Evolutionary conservation across 2,888 invertebrate species (phyloP).

Genomic region (Pharmacophagus antenor): DNA sequence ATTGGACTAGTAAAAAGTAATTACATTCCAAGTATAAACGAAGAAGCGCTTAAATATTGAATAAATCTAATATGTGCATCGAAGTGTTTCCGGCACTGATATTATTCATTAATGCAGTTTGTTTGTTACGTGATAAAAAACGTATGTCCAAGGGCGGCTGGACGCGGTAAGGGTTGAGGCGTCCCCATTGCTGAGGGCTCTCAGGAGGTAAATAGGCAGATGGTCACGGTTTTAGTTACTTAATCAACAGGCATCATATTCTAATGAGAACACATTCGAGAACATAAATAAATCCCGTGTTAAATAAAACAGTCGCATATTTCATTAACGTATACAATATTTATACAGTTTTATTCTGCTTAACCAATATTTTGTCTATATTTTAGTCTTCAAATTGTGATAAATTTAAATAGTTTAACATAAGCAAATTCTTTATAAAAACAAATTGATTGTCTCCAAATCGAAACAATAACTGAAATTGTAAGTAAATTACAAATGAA

Average conservation of each 20-base stretch:
- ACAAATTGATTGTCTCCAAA: conserved; percentile 28
- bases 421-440: conserved; percentile 1
- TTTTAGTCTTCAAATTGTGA: neutral
- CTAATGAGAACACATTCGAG: conserved; percentile 52
- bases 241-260: conserved; percentile 74
- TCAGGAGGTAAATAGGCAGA: conserved; percentile 70
- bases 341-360: neutral
- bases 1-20: too few species aligned
- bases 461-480: conserved; percentile 58
- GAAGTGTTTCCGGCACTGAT: conserved; percentile 77
- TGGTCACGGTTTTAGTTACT: conserved; percentile 72
- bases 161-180: conserved; percentile 54
- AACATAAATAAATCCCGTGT: conserved; percentile 44
- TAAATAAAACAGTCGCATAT: conserved; percentile 38
- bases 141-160: conserved; percentile 65
- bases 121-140: conserved; percentile 74
- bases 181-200: conserved; percentile 38
- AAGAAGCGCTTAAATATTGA: conserved; percentile 63
- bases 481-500: conserved; percentile 72
- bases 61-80: conserved; percentile 61
- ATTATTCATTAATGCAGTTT: conserved; percentile 73
- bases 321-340: neutral
- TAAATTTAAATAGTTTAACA: too few species aligned
- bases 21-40: conserved; percentile 21
- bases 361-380: too few species aligned